phyloP scores from a whole-genome alignment of 2,888 invertebrate genomes.

The Pimpla rufipes region DNA sequence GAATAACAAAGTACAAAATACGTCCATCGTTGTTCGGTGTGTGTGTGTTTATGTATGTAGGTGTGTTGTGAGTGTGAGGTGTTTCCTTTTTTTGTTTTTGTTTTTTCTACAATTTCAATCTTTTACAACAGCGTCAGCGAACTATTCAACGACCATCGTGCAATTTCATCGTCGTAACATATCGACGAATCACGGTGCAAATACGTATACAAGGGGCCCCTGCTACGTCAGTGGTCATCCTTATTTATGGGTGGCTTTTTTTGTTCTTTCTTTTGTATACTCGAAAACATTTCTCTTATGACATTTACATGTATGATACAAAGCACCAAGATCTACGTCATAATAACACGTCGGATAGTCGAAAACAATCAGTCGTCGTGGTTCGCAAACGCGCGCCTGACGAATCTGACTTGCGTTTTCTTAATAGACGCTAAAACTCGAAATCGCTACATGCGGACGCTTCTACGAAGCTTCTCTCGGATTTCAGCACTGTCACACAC shows the following conservation, averaged over 20 bases:
- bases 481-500: slow-evolving; percentile 52
- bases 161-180: slow-evolving; percentile 50
- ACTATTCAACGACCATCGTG: slow-evolving; percentile 49
- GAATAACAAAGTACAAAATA: slow-evolving; percentile 79
- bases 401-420: background rate
- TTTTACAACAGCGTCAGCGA: slow-evolving; percentile 34
- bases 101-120: slow-evolving; percentile 44
- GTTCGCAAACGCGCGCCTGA: background rate
- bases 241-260: slow-evolving; percentile 41
- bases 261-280: slow-evolving; percentile 38
- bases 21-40: slow-evolving; percentile 76
- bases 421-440: slow-evolving; percentile 46
- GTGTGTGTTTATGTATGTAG: slow-evolving; percentile 15
- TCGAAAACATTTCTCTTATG: slow-evolving; percentile 57
- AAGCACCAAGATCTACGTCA: slow-evolving; percentile 78
- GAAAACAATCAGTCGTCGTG: slow-evolving; percentile 9
- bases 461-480: slow-evolving; percentile 49
- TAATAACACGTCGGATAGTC: slow-evolving; percentile 54
- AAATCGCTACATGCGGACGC: slow-evolving; percentile 50
- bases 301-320: slow-evolving; percentile 76
- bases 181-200: slow-evolving; percentile 58
- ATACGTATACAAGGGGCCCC: slow-evolving; percentile 74
- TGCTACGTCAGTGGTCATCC: slow-evolving; percentile 65
- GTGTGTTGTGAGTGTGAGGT: slow-evolving; percentile 1
- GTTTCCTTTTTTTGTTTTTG: too few species aligned